Base-by-base conservation (phyloP, 2,888 invertebrate genomes). In the Diplolepis rosae region DNA sequence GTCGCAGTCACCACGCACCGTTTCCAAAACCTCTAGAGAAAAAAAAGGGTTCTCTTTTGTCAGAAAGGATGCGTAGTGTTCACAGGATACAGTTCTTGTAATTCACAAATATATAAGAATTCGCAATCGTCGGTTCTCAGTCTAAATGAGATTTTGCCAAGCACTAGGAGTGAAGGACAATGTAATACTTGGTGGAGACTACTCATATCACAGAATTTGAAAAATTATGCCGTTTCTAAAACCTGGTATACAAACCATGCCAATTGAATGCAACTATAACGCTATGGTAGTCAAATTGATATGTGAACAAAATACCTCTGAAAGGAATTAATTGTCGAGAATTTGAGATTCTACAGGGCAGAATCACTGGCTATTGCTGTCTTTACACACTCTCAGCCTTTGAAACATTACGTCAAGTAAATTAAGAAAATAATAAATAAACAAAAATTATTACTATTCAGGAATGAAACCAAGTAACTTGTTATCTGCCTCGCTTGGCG, bases 381-480 rank as follows among this genome's bases (percentile, higher is more conserved):
- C 39, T 35, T 61, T 48, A 42, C 52, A 39, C 56, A 65, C 24
- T 42, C 45, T 68, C 68, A 56, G 65, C 72, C 70, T 65, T 75
- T 69, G 67, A 32, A 68, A 28, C 35, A 42, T 71, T 30, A 51
- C 27, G 50, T 32, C 28, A 30, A 68, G 27, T 27, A 52, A 54
- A 54, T 54, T 13, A 68, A 54, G 65, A 35, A 51, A 50, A 42
- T 56, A 82, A 80, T 77, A 71, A 79, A 32, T 24, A 50, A 68
- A 82, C 80, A 75, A 72, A 74, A 73, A 73, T 73, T 65, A 79
- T 68, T 72, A 73, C 76, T 78, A 71, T 78, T 79, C 76, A 87
- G 86, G 87, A 87, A 87, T 87, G 86, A 83, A 87, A 85, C 80
- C 82, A 85, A 83, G 80, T 84, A 82, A 80, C 78, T 79, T 66